phyloP scores from a whole-genome alignment of 2,797 vertebrate genomes.

The Pseudomugil tenellus region DNA sequence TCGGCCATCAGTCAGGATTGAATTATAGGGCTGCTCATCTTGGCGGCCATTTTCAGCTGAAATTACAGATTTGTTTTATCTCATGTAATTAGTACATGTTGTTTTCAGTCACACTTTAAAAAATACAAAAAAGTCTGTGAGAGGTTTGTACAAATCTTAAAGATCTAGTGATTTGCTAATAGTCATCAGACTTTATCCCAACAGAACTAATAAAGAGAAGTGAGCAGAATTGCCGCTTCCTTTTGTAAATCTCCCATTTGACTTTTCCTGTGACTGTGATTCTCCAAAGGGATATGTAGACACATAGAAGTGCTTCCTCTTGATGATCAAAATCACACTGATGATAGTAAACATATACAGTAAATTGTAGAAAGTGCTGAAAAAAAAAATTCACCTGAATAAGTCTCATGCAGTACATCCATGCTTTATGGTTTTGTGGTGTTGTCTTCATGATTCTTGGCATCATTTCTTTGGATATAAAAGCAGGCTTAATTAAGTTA shows the following conservation, averaged over 20 bases:
- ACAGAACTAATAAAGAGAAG: no score
- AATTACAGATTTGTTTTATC: not conserved
- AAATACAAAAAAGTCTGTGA: no score
- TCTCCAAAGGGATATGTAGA: not conserved
- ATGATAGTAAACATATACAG: not conserved
- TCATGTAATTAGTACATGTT: no score
- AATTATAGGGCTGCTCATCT: not conserved
- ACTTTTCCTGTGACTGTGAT: not conserved
- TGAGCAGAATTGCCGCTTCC: rapidly evolving
- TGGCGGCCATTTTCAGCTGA: not conserved
- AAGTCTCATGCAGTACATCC: not conserved
- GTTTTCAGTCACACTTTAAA: no score
- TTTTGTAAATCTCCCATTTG: not conserved
- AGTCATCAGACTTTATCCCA: no score
- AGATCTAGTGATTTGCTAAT: no score
- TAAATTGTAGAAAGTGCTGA: slow-evolving; percentile 11
- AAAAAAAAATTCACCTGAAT: slow-evolving; percentile 54
- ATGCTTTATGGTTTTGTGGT: not conserved
- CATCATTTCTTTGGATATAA: not conserved
- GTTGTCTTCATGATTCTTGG: not conserved
- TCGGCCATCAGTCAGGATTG: no score
- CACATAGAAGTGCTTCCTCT: not conserved
- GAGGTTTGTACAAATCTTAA: no score
- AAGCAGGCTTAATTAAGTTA: slow-evolving; percentile 12
- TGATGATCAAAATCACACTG: not conserved